Base-by-base conservation (phyloP, 2,113 vertebrate species). In the Suncus etruscus region DNA sequence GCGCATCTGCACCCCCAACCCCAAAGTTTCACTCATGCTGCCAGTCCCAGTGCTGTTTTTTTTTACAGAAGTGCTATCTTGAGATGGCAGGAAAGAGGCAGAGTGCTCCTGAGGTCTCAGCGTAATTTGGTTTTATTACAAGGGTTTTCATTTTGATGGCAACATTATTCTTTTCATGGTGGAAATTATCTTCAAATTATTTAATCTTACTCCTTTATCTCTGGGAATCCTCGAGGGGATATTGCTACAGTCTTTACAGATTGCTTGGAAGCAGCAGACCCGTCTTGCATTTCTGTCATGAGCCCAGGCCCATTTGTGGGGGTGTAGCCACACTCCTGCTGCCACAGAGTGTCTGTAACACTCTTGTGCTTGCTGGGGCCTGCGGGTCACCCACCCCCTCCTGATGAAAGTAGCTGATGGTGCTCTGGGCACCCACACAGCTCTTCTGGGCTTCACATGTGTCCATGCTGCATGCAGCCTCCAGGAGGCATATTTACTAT, bases 131-230 rank as follows among this genome's bases (percentile, higher is more conserved):
- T 87, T 96, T 95, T 93, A 83, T 94, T 84, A 91, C 6, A 27
- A 50, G 47, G 9, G 93, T 92, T 96, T 96, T 95, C 92, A 94
- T 96, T 96, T 96, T 95, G 80, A 95, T 93, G 94, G 86, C 78
- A 95, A 89, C 91, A 86, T 94, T 96, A 91, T 94, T 96, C 93
- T 96, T 96, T 95, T 87, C 90, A 85, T 27, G 79, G 90, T 94
- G 92, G 86, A 93, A 96, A 96, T 94, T 91, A 93, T 94, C 93
- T 96, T 96, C 83, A 85, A 95, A 97, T 94, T 96, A 95, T 95
- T 96, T 95, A 95, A 95, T 95, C 91, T 95, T 83, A 81, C 73
- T 89, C 80, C 82, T 87, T 91, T 73, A 70, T 94, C 95, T 93
- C 93, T 73, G 39, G 92, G 80, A 93, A 81, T 68, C 9, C 74